phyloP scores from a whole-genome alignment of 2,113 vertebrate species.

The Axis porcinus region DNA sequence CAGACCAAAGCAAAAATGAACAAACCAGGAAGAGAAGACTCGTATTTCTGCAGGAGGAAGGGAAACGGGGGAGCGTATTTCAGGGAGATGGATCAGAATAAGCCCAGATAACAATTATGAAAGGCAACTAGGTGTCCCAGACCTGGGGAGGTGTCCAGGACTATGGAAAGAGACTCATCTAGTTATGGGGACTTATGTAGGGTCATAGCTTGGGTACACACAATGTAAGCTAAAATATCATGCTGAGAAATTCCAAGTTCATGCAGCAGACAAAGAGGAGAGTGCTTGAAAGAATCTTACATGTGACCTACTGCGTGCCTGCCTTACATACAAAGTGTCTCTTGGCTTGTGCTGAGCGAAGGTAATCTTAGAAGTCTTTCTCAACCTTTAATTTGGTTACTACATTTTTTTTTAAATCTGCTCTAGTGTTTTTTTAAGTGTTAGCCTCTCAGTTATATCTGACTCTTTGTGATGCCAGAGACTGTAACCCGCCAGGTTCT shows the following conservation, averaged over 20 bases:
- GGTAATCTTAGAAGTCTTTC: neutral
- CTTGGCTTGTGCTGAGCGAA: neutral
- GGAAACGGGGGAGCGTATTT: neutral
- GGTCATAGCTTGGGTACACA: accelerated
- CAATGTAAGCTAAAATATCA: accelerated
- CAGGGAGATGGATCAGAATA: neutral
- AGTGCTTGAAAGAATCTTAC: neutral
- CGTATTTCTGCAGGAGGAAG: neutral
- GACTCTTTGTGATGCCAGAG: neutral
- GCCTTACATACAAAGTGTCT: neutral
- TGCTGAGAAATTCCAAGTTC: neutral
- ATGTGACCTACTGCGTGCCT: neutral
- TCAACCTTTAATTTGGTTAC: neutral
- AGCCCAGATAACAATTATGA: neutral
- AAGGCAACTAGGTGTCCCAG: no score
- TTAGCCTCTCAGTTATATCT: neutral
- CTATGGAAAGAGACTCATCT: accelerated
- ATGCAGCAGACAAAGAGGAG: neutral
- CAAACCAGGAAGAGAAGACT: neutral
- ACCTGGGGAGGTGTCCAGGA: accelerated
- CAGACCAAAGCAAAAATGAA: neutral
- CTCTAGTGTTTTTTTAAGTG: neutral
- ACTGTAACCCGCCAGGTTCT: neutral
- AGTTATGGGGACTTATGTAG: neutral
- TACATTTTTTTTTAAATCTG: neutral